Percentiles rank a stretch among this genome's conserved stretches.
These are phyloP conservation scores for Euwallacea fornicatus DNA, from an alignment of 1,140 invertebrate species.

Conservation along the genomic window DNA sequence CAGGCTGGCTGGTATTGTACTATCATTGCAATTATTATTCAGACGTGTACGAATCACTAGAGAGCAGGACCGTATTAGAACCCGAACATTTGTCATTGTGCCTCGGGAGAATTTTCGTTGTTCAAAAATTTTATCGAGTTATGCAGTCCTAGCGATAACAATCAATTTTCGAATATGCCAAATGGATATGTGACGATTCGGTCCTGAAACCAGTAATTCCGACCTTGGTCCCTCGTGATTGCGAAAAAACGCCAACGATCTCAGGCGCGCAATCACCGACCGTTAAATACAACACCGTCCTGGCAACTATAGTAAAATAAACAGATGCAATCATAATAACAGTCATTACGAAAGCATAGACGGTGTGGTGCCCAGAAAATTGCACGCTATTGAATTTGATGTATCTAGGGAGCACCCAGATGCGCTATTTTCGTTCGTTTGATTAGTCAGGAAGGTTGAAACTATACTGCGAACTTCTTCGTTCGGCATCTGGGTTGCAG, in stretches of 20 bases:
- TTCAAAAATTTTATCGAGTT: background rate
- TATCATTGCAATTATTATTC: background rate
- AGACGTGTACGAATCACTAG: background rate
- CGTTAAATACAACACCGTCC: constrained; percentile 28
- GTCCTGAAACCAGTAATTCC: background rate
- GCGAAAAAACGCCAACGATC: constrained; percentile 17
- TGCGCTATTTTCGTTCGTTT: constrained; percentile 20
- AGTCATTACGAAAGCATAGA: constrained; percentile 35
- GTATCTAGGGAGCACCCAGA: constrained; percentile 27
- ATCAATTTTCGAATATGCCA: background rate
- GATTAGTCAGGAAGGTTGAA: background rate
- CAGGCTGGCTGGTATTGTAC: constrained; percentile 9
- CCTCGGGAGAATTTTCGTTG: background rate
- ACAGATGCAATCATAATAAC: constrained; percentile 32
- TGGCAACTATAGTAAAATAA: constrained; percentile 12
- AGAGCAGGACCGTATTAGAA: background rate
- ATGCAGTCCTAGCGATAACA: background rate
- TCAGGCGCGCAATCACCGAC: constrained; percentile 21
- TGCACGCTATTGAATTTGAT: constrained; percentile 27
- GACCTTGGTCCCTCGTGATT: constrained; percentile 24
- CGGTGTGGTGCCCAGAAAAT: constrained; percentile 37
- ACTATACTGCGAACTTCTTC: background rate
- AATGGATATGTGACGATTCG: background rate
- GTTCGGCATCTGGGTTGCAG: background rate
- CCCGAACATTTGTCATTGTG: background rate